Evolutionary conservation across 2,113 vertebrate genomes (phyloP), one percentile per base, ranked within the genome.

Genomic region (Lophius piscatorius): DNA sequence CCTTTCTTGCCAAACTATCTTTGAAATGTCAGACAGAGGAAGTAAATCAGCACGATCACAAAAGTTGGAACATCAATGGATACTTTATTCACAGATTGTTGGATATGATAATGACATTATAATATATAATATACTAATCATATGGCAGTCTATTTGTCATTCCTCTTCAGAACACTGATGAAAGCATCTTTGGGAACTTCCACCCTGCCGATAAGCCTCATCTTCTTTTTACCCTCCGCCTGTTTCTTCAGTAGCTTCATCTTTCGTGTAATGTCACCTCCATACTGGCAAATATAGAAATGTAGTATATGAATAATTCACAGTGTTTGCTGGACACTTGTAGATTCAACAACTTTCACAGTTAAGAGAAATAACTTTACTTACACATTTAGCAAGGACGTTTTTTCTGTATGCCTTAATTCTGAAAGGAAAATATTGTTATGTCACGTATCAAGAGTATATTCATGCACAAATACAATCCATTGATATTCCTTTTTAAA

Each of bases 191-290:
- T 96, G 36, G 96, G 97, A 51, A 99, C 92, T 29, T 98, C 95
- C 40, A 98, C 85, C 0, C 93, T 98, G 56, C 97, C 96, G 50
- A 98, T 91, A 52, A 91, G 94, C 49, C 97, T 91, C 94, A 99
- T 92, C 74, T 95, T 91, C 80, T 90, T 99, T 85, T 99, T 98
- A 13, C 97, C 94, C 82, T 99, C 97, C 2, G 95, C 90, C 78
- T 99, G 97, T 67, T 88, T 94, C 90, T 93, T 98, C 70, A 99
- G 82, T 36, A 98, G 93, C 74, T 98, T 99, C 96, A 98, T 98
- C 91, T 94, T 98, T 45, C 97, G 90, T 16, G 97, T 94, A 61
- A 98, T 95, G 79, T 99, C 97, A 8, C 97, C 97, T 60, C 97
- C 96, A 17, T 98, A 98, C 97, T 98, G 60, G 40, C 9, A 29